Base-by-base conservation (phyloP, 2,113 vertebrate genomes). In the Phalacrocorax brasilianus region DNA sequence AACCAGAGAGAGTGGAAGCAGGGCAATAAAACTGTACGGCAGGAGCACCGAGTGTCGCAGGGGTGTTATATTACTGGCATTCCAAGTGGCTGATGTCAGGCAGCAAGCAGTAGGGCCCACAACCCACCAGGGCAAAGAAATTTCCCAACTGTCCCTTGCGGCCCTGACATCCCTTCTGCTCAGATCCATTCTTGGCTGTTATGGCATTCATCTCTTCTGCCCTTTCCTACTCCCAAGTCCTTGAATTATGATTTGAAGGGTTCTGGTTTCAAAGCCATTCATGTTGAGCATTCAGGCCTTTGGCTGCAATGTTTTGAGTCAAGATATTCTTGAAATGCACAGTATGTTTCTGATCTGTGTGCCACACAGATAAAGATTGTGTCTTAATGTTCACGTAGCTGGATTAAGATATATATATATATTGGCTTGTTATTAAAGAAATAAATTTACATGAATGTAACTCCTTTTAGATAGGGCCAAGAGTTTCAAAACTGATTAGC, bases 11-110 rank as follows among this genome's bases (percentile, higher is more conserved):
- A 89, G 96, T 97, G 97, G 97, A 71, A 91, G 81, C 92, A 93
- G 94, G 90, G 96, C 95, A 95, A 90, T 97, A 98, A 97, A 97
- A 94, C 90, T 50, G 93, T 94, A 91, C 20, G 74, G 91, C 94
- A 92, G 79, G 91, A 93, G 97, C 81, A 17, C 6, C 8, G 35
- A 86, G 75, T 93, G 86, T 95, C 96, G 79, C 71, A 76, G 76
- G 93, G 96, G 96, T 97, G 97, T 93, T 88, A 74, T 75, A 73
- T 94, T 97, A 95, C 97, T 93, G 82, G 95, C 93, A 95, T 98
- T 95, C 95, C 75, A 67, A 85, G 86, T 76, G 67, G 67, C 65
- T 89, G 85, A 95, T 92, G 94, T 96, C 72, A 83, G 79, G 62
- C 93, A 79, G 27, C 1, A 5, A 40, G 30, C 83, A 76, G 52